Evolutionary conservation across 2,888 invertebrate genomes (phyloP), one percentile per base, ranked within the genome.

Genomic region (Magallana nippona): DNA sequence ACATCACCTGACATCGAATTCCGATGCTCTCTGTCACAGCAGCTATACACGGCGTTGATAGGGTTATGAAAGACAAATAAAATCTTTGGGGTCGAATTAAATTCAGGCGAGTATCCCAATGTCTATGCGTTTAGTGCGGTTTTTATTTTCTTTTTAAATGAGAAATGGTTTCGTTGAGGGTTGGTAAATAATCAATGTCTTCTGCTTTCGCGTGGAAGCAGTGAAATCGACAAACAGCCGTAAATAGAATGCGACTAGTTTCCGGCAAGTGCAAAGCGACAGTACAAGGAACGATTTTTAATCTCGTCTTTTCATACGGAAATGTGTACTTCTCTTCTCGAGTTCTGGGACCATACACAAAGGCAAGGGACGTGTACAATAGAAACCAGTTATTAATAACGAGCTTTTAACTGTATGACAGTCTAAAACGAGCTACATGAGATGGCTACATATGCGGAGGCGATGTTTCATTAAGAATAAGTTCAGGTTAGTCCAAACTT

Each of bases 131-230:
- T 71, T 71, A 22, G 27, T 71, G 71, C 22, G 3, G 71, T 13
- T 71, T 71, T 71, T 71, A 71, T 71, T 71, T 71, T 71, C 19
- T 22, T 71, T 71, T 71, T 71, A 71, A 71, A 71, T 27, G 71
- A 71, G 27, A 15, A 32, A 22, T 44, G 71, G 71, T 27, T 15
- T 22, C 27, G 27, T 71, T 32, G 22, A 13, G 71, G 32, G 71
- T 5, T 71, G 32, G 32, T 71, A 22, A 32, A 71, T 71, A 71
- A 71, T 71, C 71, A 71, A 71, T 71, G 71, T 71, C 71, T 71
- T 44, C 44, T 44, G 44, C 44, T 44, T 44, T 44, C 44, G 44
- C 71, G 22, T 13, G 13, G 13, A 22, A 15, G 15, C 71, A 27
- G 71, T 22, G 11, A 27, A 32, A 44, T 44, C 44, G 44, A 44